Conservation (phyloP, 2,888 invertebrate genomes). For the Netelia virgata region DNA sequence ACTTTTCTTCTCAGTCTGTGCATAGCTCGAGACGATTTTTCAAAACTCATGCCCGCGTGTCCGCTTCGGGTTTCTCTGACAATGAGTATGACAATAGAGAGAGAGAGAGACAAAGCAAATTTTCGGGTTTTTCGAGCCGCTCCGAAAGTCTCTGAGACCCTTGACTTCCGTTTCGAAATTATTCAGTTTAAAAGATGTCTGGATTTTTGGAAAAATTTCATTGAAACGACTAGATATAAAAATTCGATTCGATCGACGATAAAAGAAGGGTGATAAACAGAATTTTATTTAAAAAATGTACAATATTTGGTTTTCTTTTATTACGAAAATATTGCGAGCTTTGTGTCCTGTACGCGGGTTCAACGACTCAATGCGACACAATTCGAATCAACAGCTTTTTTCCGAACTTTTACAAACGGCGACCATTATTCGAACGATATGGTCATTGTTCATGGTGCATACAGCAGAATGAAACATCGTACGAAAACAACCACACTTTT, state of each 20-base stretch:
- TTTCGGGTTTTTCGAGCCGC: constrained; percentile 44
- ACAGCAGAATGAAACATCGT: background rate
- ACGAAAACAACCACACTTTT: background rate
- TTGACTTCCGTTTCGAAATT: constrained; percentile 4
- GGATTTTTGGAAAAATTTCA: no score
- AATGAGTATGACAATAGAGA: background rate
- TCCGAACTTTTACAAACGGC: background rate
- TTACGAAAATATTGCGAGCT: background rate
- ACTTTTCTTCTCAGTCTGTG: constrained; percentile 2
- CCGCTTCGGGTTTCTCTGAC: background rate
- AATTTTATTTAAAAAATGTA: background rate
- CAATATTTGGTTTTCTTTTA: background rate
- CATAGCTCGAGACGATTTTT: no score
- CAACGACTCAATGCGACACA: background rate
- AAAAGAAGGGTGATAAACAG: no score
- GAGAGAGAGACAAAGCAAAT: constrained; percentile 7
- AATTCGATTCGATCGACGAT: no score
- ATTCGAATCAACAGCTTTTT: background rate
- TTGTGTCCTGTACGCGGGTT: background rate
- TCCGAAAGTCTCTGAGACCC: constrained; percentile 41
- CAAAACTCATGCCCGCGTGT: background rate
- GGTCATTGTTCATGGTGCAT: background rate
- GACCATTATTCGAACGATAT: background rate
- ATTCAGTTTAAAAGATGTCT: no score
- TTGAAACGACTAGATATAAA: no score